Evolutionary conservation across 1,140 invertebrate species (phyloP), one percentile per base, ranked within the genome.

Genomic region (Calliphora vicina): DNA sequence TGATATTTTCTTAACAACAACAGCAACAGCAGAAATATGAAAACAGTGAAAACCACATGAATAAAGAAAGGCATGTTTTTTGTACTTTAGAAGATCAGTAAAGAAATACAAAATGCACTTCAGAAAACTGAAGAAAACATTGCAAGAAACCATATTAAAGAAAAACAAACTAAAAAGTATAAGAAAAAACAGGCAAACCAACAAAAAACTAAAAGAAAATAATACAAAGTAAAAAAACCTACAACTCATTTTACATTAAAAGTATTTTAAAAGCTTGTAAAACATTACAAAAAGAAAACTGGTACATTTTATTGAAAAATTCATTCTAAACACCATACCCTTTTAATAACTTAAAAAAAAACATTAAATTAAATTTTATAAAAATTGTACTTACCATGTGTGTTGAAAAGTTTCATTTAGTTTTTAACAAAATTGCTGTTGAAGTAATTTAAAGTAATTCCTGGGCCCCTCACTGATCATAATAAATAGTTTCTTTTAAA

Each of bases 141-240:
- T 78, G 13, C 42, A 20, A 13, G 74, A 78, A 78, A 45, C 74
- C 74, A 78, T 45, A 78, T 45, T n/a, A 78, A 78, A 20, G 74
- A 43, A 78, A 42, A 78, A 78, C 23, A 78, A 20, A 43, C 8
- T 67, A 20, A 78, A 78, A 78, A 78, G 72, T 26, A 17, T 10
- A 78, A 8, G 29, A 76, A 76, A 76, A 76, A 76, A 76, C 9
- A 35, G 29, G 3, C 27, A 43, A 20, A 42, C 29, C n/a, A 61
- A 61, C n/a, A n/a, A n/a, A n/a, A n/a, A n/a, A n/a, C n/a, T 57
- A 57, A 57, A 57, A 57, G 15, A 57, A 0, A n/a, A 15, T n/a
- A 35, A 13, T 17, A 27, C 2, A 27, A 2, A 27, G 26, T 29
- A 15, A 45, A 78, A 43, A 23, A 78, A 45, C 2, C 74, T 61